phyloP scores from a whole-genome alignment of 2,113 vertebrate species.

The Heterocephalus glaber region DNA sequence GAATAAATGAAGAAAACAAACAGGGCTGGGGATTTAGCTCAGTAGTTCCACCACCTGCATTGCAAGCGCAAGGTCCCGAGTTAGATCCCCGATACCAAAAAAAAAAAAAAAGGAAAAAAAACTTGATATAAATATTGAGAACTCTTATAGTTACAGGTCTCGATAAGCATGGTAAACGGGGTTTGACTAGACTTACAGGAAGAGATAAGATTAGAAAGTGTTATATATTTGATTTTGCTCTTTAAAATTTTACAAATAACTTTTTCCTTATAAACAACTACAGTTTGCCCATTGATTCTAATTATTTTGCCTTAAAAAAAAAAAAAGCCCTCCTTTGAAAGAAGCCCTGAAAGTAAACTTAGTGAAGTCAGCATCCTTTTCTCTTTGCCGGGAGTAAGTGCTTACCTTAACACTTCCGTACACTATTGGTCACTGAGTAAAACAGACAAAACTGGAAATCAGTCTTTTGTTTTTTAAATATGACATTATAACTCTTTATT shows the following conservation, averaged over 20 bases:
- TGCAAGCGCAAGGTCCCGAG: no score
- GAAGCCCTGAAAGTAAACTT: neutral
- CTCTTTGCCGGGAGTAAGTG: neutral
- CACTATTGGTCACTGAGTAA: slow-evolving; percentile 16
- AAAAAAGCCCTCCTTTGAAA: neutral
- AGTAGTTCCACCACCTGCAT: no score
- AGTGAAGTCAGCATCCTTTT: neutral
- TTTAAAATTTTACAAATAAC: slow-evolving; percentile 31
- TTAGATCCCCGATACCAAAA: no score
- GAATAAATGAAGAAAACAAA: neutral
- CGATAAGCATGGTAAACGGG: neutral
- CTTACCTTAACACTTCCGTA: neutral
- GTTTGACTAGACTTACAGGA: neutral
- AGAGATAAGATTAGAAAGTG: slow-evolving; percentile 13
- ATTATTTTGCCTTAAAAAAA: neutral
- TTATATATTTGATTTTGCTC: slow-evolving; percentile 18
- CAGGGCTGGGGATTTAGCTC: no score
- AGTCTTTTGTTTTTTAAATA: slow-evolving; percentile 8
- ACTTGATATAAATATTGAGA: neutral
- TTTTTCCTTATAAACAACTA: slow-evolving; percentile 10
- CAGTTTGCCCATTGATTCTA: neutral
- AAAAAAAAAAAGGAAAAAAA: neutral
- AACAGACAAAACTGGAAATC: neutral
- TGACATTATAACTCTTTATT: neutral
- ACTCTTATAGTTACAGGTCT: neutral